Base-by-base conservation (phyloP, 2,888 invertebrate genomes). In the Anticlea derivata region DNA sequence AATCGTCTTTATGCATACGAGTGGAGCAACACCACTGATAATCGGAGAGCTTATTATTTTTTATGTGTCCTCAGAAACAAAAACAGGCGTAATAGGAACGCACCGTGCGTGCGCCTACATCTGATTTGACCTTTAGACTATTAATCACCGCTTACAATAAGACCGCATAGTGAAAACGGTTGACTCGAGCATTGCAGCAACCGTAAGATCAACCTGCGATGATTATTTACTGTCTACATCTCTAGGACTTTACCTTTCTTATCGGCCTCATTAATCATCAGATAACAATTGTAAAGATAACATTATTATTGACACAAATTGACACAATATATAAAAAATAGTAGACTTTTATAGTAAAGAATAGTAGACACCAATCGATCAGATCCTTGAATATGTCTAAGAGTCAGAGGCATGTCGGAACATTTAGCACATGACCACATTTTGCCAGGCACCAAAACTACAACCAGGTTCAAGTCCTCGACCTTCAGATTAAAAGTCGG, bases 31-130 rank as follows among this genome's bases (percentile, higher is more conserved):
- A 63, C 63, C 58, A 56, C 59, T 63, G 68, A 80, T 81, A 78
- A 87, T 80, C 82, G 80, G 66, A 70, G 58, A 75, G 73, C 84
- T 85, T 88, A 87, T 88, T 88, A 87, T 88, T 87, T 88, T 89
- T 88, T 88, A 88, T 87, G 85, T 79, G 72, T 75, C 73, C 70
- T 67, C 68, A 63, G 33, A 52, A 47, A 47, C 37, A 52, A 52
- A 62, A 65, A 69, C 53, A 57, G 30, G 44, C 55, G 50, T 58
- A 55, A 55, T 57, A 61, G 58, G 48, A 57, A 53, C 51, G 50
- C 57, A 49, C 55, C n/a, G 55, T 56, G 54, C 49, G 54, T 50
- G 58, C 55, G 58, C 56, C 48, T 31, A 23, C 43, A 53, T 53
- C 48, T 39, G 48, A 53, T 53, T 53, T 45, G 35, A 48, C 53